Evolutionary conservation across 2,797 vertebrate genomes (phyloP).

Genomic region (Echiichthys vipera): DNA sequence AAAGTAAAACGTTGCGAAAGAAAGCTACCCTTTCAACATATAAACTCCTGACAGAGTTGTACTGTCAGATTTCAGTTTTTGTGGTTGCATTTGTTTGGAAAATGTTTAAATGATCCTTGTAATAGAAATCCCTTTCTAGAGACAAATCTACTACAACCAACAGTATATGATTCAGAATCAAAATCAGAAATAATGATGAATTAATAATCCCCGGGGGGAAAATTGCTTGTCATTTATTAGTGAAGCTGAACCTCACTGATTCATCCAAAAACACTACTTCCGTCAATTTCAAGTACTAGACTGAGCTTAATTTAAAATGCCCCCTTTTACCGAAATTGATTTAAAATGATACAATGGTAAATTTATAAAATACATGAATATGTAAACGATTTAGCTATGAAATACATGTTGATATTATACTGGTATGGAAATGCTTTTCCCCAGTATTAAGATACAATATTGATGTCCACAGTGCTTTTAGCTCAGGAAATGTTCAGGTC

Average conservation of each 20-base stretch:
- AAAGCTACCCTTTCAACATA: slow-evolving; percentile 52
- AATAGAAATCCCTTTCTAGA: slow-evolving; percentile 5
- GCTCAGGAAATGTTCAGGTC: slow-evolving; percentile 30
- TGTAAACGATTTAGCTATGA: slow-evolving; percentile 13
- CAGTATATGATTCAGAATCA: too few relatives aligned
- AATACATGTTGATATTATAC: slow-evolving; percentile 1
- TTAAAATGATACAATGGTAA: neutral
- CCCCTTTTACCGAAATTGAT: neutral
- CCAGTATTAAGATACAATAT: slow-evolving; percentile 34
- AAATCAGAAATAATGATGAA: too few relatives aligned
- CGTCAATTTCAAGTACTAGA: slow-evolving; percentile 8
- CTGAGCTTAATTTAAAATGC: slow-evolving; percentile 19
- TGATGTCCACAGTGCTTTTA: slow-evolving; percentile 24
- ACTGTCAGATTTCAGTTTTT: neutral
- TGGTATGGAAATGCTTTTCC: slow-evolving; percentile 9
- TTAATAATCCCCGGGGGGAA: too few relatives aligned
- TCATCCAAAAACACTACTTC: slow-evolving; percentile 2
- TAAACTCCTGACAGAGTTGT: slow-evolving; percentile 25
- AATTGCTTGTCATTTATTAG: slow-evolving; percentile 24
- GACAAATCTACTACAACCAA: slow-evolving; percentile 15
- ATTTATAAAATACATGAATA: neutral
- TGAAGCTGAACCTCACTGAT: slow-evolving; percentile 10
- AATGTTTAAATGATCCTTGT: neutral
- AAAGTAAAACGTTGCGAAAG: slow-evolving; percentile 58
- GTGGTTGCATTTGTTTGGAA: slow-evolving; percentile 16